Evolutionary conservation across 2,888 invertebrate species (phyloP), one percentile per base, ranked within the genome.

Genomic region (Byasa hedistus): DNA sequence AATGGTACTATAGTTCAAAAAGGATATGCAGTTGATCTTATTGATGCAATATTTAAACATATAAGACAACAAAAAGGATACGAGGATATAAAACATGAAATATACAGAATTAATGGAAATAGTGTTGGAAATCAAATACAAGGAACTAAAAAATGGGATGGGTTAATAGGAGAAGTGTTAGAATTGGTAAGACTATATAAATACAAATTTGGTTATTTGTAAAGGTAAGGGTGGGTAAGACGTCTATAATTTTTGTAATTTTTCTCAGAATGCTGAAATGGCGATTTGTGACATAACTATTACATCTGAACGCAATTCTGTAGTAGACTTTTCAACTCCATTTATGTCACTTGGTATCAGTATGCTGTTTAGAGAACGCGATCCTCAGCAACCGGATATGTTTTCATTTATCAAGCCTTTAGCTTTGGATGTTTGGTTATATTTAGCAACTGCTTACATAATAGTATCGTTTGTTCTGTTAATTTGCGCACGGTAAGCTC

Each of bases 331-430:
- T 84, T 97, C 98, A 0, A 96, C 96, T 87, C 99, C 99, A 0
- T 99, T 99, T 84, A 98, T 99, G 97, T 96, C 96, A 72, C 89
- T 99, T 71, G 97, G 97, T 54, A 97, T 98, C 70, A 96, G 97
- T 75, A 97, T 98, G 83, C 83, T 98, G 70, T 96, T 95, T 86
- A 95, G 95, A 75, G 96, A 96, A 76, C 95, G 96, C 4, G 93
- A 93, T 48, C 95, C 94, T 61, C 93, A 94, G 65, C 93, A 94
- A n/a, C 96, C 98, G 19, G 94, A 96, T 78, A 92, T 96, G 73
- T 97, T 98, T 84, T 97, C 98, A 0, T 98, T 98, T 86, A 93
- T 98, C 73, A 94, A 95, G 65, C 98, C 98, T 0, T 93, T 98
- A 69, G 94, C 96, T 21, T 82, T 95, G 27, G 96, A 96, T 72